Conservation (phyloP, 2,797 vertebrate genomes). For the Gymnothorax javanicus region DNA sequence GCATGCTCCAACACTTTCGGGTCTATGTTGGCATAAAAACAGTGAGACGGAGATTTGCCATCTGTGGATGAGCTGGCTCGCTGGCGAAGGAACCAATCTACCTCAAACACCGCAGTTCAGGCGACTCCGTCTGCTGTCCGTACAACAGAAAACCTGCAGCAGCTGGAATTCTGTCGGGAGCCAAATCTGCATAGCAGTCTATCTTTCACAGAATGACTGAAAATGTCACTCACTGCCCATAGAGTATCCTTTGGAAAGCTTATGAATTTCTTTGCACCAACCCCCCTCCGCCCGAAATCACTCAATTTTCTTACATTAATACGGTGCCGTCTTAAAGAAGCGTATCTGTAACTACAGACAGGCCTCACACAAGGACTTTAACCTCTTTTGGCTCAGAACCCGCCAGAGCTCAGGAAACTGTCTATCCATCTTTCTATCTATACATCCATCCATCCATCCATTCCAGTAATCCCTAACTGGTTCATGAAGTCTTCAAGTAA, state of each 20-base stretch:
- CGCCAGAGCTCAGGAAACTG: no score
- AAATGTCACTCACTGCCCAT: background rate
- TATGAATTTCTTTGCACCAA: background rate
- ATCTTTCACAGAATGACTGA: background rate
- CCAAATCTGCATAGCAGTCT: background rate
- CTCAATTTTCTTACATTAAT: background rate
- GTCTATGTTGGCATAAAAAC: constrained; percentile 54
- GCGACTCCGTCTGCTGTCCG: constrained; percentile 55
- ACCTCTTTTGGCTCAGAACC: no score
- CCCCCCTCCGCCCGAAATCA: background rate
- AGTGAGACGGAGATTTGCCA: constrained; percentile 64
- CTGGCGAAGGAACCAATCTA: constrained; percentile 54
- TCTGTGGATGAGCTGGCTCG: constrained; percentile 55
- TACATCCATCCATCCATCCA: background rate
- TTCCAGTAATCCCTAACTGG: background rate
- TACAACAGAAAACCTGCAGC: constrained; percentile 37
- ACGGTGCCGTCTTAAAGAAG: background rate
- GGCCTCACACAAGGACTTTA: no score
- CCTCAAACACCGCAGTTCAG: constrained; percentile 53
- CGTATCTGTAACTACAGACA: no score
- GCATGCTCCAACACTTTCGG: background rate
- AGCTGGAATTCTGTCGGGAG: background rate
- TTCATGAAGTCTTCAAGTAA: background rate
- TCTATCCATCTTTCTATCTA: background rate
- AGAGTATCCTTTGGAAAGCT: background rate